These are phyloP conservation scores for Noctua janthina DNA, from an alignment of 2,888 invertebrate genomes.

Conservation along the genomic window DNA sequence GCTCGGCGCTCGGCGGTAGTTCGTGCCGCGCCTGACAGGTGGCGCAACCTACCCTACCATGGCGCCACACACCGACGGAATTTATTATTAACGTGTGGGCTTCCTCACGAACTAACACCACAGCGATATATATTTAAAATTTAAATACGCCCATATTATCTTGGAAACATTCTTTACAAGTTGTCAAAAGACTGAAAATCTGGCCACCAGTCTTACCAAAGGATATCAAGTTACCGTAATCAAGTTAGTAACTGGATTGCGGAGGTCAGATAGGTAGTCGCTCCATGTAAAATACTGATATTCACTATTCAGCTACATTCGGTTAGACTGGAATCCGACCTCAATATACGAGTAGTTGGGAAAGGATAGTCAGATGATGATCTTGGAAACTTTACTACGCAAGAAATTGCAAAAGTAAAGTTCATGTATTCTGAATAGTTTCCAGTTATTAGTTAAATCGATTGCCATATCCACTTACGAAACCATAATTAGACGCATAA, in stretches of 20 bases:
- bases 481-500: constrained; percentile 60
- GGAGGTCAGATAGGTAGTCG: neutral
- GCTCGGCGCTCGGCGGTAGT: constrained; percentile 47
- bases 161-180: neutral
- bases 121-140: constrained; percentile 39
- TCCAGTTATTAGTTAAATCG: constrained; percentile 47
- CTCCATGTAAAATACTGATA: neutral
- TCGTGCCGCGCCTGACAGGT: constrained; percentile 66
- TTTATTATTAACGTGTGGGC: constrained; percentile 65
- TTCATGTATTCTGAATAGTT: constrained; percentile 46
- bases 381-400: constrained; percentile 20
- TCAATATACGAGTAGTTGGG: too few species aligned
- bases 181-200: neutral
- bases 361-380: neutral
- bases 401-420: constrained; percentile 24
- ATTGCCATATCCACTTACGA: constrained; percentile 55
- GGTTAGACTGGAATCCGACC: neutral
- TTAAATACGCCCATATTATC: constrained; percentile 28
- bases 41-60: constrained; percentile 63
- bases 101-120: constrained; percentile 58
- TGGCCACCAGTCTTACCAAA: neutral
- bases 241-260: too few species aligned
- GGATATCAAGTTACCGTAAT: neutral
- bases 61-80: constrained; percentile 67
- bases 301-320: neutral